Conservation (phyloP, 2,113 vertebrate genomes). For the Entomyzon cyanotis region DNA sequence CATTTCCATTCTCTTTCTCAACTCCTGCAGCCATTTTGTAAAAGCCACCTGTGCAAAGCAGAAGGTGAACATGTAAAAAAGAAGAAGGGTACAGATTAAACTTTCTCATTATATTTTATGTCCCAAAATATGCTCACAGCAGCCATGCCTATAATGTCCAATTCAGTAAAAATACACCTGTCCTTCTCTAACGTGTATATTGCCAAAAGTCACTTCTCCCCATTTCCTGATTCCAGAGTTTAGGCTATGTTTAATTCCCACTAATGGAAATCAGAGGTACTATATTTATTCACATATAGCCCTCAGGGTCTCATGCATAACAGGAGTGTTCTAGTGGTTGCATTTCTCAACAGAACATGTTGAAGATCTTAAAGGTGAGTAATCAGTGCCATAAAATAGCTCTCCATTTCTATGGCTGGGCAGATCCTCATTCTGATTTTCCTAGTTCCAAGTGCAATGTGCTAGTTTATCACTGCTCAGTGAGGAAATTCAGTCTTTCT, state of each 20-base stretch:
- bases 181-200: not conserved
- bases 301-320: not conserved
- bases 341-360: not conserved
- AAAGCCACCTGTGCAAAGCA: not conserved
- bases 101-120: not conserved
- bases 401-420: not conserved
- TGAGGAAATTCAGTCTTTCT: not conserved
- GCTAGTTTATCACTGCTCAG: not conserved
- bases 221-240: not conserved
- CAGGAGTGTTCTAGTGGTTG: not conserved
- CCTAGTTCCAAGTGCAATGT: fast-evolving
- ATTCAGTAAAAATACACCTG: not conserved
- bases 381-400: not conserved
- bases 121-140: not conserved
- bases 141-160: not conserved
- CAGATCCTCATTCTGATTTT: not conserved
- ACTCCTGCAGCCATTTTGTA: not conserved
- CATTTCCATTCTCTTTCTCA: not conserved
- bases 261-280: not conserved
- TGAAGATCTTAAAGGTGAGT: not conserved
- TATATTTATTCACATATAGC: not conserved
- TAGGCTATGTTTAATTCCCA: not conserved
- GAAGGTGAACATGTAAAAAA: not conserved
- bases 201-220: not conserved
- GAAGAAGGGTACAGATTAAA: not conserved